phyloP scores from a whole-genome alignment of 2,797 vertebrate genomes.

The Karalla daura region DNA sequence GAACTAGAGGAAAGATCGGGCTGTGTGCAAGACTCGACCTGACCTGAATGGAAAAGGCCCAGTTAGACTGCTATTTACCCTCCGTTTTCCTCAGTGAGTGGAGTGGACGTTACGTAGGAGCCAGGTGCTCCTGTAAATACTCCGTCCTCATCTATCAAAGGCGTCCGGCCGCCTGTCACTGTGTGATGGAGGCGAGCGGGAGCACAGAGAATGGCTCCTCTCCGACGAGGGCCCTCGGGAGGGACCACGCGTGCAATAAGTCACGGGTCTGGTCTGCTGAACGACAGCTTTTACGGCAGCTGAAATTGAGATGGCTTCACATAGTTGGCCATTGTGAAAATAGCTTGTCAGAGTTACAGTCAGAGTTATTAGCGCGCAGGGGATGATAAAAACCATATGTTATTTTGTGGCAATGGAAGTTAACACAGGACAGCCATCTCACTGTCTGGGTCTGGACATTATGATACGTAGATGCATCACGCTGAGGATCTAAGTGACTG shows the following conservation, averaged over 20 bases:
- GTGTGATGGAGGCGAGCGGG: neutral
- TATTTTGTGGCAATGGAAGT: neutral
- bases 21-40: too few species aligned
- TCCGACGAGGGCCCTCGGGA: conserved; percentile 1
- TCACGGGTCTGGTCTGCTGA: conserved; percentile 16
- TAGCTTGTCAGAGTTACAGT: neutral
- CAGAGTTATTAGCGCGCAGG: neutral
- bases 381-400: neutral
- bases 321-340: neutral
- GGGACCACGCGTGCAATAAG: conserved; percentile 1
- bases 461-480: neutral
- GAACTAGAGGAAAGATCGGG: too few species aligned
- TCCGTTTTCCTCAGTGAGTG: neutral
- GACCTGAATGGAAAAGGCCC: neutral
- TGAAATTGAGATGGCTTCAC: conserved; percentile 6
- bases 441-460: neutral
- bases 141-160: conserved; percentile 59
- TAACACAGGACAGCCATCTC: neutral
- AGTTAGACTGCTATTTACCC: conserved; percentile 17
- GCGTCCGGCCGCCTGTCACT: conserved; percentile 52
- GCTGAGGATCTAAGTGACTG: conserved; percentile 12
- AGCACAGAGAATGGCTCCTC: conserved; percentile 14
- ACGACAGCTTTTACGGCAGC: neutral
- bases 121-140: conserved; percentile 29
- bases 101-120: neutral